Conservation (phyloP, 2,113 vertebrate species). For the Micronycteris hirsuta region DNA sequence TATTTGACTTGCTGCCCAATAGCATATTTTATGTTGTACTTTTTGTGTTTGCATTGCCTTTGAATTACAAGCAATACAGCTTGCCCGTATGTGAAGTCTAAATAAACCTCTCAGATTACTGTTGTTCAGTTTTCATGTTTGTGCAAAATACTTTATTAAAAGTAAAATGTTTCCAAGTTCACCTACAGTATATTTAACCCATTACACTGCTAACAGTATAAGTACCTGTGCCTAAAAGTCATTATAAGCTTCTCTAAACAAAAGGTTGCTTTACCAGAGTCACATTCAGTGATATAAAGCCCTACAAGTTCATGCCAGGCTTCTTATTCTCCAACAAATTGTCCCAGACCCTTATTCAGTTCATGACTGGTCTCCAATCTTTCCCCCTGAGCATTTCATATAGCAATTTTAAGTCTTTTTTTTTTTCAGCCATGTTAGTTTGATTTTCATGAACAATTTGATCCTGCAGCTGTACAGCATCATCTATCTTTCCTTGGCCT, state of each 20-base stretch:
- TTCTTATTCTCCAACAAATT: not conserved
- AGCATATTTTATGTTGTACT: conserved; percentile 91
- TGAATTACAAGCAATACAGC: conserved; percentile 95
- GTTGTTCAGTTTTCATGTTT: conserved; percentile 97
- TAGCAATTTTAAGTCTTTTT: not conserved
- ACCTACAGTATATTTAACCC: conserved; percentile 98
- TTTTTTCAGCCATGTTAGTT: not conserved
- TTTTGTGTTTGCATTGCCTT: conserved; percentile 97
- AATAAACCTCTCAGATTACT: conserved; percentile 99
- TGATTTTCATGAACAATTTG: not conserved
- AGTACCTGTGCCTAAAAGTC: conserved; percentile 98
- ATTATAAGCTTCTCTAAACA: conserved; percentile 99
- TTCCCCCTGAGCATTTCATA: not conserved
- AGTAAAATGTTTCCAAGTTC: conserved; percentile 97
- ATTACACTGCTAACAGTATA: conserved; percentile 97
- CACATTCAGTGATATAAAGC: conserved; percentile 48
- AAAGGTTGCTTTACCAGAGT: conserved; percentile 96
- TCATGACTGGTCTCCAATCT: not conserved
- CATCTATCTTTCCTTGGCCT: not conserved
- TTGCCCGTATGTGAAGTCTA: conserved; percentile 97
- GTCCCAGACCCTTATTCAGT: not conserved
- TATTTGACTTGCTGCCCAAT: too few species aligned
- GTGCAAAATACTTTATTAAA: conserved; percentile 97
- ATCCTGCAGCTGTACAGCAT: not conserved
- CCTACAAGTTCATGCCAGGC: not conserved